Base-by-base conservation (phyloP, 2,797 vertebrate species). In the Megalops cyprinoides region DNA sequence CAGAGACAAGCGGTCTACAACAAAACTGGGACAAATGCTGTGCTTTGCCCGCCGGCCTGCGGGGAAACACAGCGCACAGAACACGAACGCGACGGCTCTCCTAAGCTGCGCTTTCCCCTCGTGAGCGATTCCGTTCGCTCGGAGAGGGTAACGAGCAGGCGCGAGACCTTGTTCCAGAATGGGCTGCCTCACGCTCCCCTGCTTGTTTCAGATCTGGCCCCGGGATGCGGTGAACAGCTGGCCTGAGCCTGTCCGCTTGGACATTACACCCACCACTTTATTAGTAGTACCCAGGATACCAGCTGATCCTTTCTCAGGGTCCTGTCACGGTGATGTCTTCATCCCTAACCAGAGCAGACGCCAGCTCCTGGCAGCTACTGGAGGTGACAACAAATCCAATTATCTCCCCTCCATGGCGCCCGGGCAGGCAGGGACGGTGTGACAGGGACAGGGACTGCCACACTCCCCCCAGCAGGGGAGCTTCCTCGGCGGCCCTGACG, bases 371-470 rank as follows among this genome's bases (percentile, higher is more conserved):
- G 96, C 96, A 97, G 96, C 96, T 95, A 96, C 94, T 87, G 94
- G 95, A 98, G 97, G 97, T 98, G 97, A 98, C 97, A 98, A 96
- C 96, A 98, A 98, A 99, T 98, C 97, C 97, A 99, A 98, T 99
- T 98, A 98, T 96, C 97, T 97, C 95, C 97, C 94, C 97, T 94
- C 96, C 94, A 97, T 91, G 96, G 96, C 91, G 94, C 95, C 95
- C 93, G 91, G 87, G 86, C 87, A 84, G 85, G 84, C 87, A 79
- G 85, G 87, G 86, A 84, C 83, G 76, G 82, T 86, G 81, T 89
- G 95, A 94, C 93, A 92, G 92, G 91, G 91, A 93, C 93, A 91
- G 92, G 91, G 93, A 90, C 88, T 88, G 91, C 86, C 77, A 92
- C 89, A 89, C 91, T 90, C 92, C 0, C 87, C 93, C 87, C 93